phyloP scores from a whole-genome alignment of 53 echinoderm and acorn worm genomes.

The Glandiceps talaboti region DNA sequence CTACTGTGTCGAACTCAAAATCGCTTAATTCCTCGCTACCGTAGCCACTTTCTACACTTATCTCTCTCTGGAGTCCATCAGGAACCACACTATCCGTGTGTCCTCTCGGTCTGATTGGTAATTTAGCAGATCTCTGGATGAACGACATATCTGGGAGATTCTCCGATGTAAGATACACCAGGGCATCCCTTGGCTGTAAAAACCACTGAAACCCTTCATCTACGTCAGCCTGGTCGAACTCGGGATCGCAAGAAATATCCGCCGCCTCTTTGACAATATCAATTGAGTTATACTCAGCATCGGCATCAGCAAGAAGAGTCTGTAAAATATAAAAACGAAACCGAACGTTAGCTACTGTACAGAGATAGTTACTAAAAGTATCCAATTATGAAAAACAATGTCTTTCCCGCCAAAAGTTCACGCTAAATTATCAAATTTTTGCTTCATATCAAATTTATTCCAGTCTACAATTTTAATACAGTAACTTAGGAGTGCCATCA shows the following conservation, averaged over 20 bases:
- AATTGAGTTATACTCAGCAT: background rate
- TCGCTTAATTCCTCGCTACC: background rate
- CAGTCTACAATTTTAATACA: too few relatives aligned
- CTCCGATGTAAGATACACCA: slow-evolving; percentile 22
- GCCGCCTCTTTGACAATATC: background rate
- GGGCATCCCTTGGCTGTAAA: slow-evolving; percentile 61
- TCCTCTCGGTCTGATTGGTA: background rate
- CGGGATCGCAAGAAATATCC: slow-evolving; percentile 19
- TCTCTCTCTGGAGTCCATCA: background rate
- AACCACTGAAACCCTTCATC: slow-evolving; percentile 64
- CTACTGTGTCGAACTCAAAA: background rate
- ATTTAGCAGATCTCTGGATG: background rate
- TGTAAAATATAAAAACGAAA: slow-evolving; percentile 23
- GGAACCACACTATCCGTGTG: background rate
- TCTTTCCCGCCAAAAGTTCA: too few relatives aligned
- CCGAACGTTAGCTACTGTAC: too few relatives aligned
- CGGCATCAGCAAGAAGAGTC: background rate
- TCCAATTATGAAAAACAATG: too few relatives aligned
- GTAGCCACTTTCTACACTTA: background rate
- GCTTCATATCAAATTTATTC: too few relatives aligned
- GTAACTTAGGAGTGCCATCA: too few relatives aligned
- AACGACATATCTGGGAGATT: background rate
- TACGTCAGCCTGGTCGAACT: slow-evolving; percentile 28
- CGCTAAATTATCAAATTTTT: too few relatives aligned
- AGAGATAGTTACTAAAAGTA: too few relatives aligned